Conservation (phyloP, 2,797 vertebrate genomes). For the Cheirogaleus major region DNA sequence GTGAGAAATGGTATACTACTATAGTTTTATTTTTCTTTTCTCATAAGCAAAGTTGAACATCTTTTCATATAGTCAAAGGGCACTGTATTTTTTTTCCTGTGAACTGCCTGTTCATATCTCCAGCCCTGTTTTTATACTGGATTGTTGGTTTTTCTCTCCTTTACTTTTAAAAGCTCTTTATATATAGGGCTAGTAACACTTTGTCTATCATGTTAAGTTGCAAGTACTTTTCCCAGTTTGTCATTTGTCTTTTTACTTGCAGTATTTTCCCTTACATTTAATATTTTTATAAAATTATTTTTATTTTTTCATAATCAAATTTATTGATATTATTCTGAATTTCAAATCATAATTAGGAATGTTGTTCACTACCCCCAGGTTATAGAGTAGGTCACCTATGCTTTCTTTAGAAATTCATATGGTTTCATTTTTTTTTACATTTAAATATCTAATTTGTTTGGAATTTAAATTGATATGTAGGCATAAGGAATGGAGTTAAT, state of each 20-base stretch:
- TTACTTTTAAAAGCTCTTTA: conserved; percentile 12
- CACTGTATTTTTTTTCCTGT: conserved; percentile 30
- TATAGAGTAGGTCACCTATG: not conserved
- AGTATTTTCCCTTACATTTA: conserved; percentile 4
- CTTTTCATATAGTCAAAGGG: not conserved
- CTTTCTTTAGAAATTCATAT: conserved; percentile 31
- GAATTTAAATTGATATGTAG: conserved; percentile 37
- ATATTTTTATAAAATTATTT: not conserved
- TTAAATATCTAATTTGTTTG: conserved; percentile 53
- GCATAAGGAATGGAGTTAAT: conserved; percentile 43
- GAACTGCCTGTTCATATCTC: not conserved
- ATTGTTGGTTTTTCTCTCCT: not conserved
- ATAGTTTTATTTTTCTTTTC: not conserved
- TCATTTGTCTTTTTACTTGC: conserved; percentile 25
- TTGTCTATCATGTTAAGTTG: not conserved
- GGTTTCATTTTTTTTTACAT: conserved; percentile 31
- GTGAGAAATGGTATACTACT: not conserved
- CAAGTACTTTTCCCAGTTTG: not conserved
- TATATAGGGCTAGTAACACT: conserved; percentile 8
- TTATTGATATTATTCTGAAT: conserved; percentile 48
- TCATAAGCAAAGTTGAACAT: not conserved
- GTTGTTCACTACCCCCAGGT: not conserved
- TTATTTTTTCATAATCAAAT: conserved; percentile 38
- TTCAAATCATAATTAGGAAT: conserved; percentile 40
- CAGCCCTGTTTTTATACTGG: not conserved